phyloP scores from a whole-genome alignment of 2,113 vertebrate species.

The Amphiprion ocellaris region DNA sequence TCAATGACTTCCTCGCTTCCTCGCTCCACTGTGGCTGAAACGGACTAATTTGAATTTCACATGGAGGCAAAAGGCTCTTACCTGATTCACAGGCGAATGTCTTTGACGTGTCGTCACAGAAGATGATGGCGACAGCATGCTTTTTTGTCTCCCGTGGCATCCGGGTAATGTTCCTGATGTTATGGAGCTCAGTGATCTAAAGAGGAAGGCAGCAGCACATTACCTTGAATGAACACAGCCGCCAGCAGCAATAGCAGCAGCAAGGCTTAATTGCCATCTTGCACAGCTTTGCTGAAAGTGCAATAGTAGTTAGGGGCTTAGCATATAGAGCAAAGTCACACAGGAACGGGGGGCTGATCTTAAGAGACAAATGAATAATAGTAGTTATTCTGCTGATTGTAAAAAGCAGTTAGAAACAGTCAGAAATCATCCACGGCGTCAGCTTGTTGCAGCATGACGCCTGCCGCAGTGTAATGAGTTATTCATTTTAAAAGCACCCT shows the following conservation, averaged over 20 bases:
- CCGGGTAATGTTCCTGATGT: conserved; percentile 98
- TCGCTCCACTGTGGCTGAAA: neutral
- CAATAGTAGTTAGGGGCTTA: conserved; percentile 55
- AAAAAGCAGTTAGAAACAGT: conserved; percentile 9
- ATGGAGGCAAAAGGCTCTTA: conserved; percentile 79
- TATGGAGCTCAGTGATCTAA: conserved; percentile 98
- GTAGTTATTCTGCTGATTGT: conserved; percentile 27
- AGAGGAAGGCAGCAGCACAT: conserved; percentile 79
- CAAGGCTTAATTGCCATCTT: conserved; percentile 52
- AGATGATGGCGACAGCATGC: conserved; percentile 98
- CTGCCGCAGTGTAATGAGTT: neutral
- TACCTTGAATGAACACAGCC: conserved; percentile 66
- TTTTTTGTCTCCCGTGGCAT: conserved; percentile 98
- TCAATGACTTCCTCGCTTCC: neutral
- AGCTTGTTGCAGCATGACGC: neutral
- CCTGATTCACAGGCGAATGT: conserved; percentile 99
- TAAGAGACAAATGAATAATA: conserved; percentile 32
- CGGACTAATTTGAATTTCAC: conserved; percentile 13
- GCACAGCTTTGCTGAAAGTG: conserved; percentile 56
- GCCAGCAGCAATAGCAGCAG: conserved; percentile 31
- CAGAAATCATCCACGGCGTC: conserved; percentile 5
- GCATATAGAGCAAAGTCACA: conserved; percentile 33
- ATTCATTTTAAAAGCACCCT: conserved; percentile 44
- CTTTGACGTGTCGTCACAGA: conserved; percentile 97
- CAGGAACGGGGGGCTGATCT: conserved; percentile 23